Evolutionary conservation across 2,888 invertebrate species (phyloP), one percentile per base, ranked within the genome.

Genomic region (Pandemis cinnamomeana): DNA sequence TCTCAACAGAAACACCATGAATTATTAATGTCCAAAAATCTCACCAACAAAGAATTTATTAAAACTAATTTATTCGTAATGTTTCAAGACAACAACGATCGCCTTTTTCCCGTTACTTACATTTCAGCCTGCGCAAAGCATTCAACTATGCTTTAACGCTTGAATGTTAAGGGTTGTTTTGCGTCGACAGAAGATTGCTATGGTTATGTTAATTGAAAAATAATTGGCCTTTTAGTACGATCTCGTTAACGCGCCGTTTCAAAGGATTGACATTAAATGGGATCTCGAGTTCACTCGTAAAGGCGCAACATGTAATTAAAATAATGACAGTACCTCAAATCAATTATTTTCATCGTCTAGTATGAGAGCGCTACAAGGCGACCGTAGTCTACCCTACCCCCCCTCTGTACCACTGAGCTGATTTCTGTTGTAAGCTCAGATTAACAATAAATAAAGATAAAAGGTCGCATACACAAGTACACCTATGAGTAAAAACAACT

Each of bases 61-160:
- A 48, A 48, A 46, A 44, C 42, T 64, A 66, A 66, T 66, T 48
- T 66, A 66, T 66, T 13, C 66, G 13, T 51, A 67, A 67, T 67
- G 67, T 64, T 41, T 41, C n/a, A 53, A 67, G 27, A 41, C 67
- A 41, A 3, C 13, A 36, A 53, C 20, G 8, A 42, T 15, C n/a
- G 11, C 10, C 10, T 46, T 20, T 67, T n/a, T n/a, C 15, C 53
- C 67, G 67, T 53, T 53, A 51, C 51, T 5, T 51, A 11, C 41
- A 67, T 48, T 51, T 13, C 15, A 7, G 27, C 8, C 11, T 11
- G 6, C 13, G 3, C 58, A 0, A 10, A 27, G 5, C 8, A 11
- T 11, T 58, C 11, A 0, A 58, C 15, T 55, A 20, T 55, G 2
- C 20, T 27, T 27, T 58, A 58, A 27, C 10, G 20, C 4, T 27